Conservation (phyloP, 2,797 vertebrate species). For the Spea hammondii region DNA sequence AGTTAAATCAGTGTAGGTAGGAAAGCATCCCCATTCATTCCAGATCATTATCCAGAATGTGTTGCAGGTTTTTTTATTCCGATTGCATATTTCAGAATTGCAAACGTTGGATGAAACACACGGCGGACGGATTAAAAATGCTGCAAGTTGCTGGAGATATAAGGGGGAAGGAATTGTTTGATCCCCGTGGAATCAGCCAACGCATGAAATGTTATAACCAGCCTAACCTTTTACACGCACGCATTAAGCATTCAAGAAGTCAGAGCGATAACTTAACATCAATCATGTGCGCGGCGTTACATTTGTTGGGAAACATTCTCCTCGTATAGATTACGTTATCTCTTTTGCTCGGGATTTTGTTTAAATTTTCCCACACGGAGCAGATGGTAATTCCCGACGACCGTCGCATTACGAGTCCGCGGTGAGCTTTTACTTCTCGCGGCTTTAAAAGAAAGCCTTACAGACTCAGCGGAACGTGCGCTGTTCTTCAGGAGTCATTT, state of each 20-base stretch:
- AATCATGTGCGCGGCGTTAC: slow-evolving; percentile 34
- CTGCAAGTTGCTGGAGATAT: slow-evolving; percentile 11
- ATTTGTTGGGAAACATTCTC: slow-evolving; percentile 24
- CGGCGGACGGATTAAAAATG: slow-evolving; percentile 39
- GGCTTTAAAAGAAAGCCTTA: background rate
- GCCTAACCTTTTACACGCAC: slow-evolving; percentile 33
- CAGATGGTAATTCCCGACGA: slow-evolving; percentile 32
- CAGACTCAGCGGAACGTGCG: background rate
- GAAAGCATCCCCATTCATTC: background rate
- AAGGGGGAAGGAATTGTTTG: slow-evolving; percentile 34
- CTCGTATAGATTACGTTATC: slow-evolving; percentile 18
- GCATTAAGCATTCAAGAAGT: slow-evolving; percentile 36
- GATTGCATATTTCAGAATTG: background rate
- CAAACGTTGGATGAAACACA: slow-evolving; percentile 24
- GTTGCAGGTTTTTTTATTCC: slow-evolving; percentile 23
- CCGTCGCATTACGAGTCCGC: background rate
- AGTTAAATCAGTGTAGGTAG: too few relatives aligned
- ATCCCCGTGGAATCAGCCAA: slow-evolving; percentile 35
- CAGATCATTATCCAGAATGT: slow-evolving; percentile 16
- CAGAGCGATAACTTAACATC: slow-evolving; percentile 42
- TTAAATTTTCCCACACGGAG: slow-evolving; percentile 4
- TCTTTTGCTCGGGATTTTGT: background rate
- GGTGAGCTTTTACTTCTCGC: background rate
- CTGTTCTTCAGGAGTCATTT: too few relatives aligned
- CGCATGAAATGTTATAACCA: slow-evolving; percentile 36